phyloP scores from a whole-genome alignment of 2,113 vertebrate species.

The Turnix velox region DNA sequence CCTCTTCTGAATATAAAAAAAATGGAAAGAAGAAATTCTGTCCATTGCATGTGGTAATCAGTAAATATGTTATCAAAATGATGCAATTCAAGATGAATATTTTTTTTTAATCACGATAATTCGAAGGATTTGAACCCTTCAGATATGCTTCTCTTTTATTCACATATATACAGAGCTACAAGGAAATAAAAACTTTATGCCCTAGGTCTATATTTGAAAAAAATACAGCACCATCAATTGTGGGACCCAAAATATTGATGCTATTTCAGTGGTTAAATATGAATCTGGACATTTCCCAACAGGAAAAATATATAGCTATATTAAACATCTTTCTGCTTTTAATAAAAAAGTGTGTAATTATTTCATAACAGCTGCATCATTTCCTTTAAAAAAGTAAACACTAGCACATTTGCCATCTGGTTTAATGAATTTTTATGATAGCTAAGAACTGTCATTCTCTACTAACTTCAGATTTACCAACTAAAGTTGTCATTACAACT shows the following conservation, averaged over 20 bases:
- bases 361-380: slow-evolving; percentile 53
- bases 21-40: background rate
- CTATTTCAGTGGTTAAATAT: background rate
- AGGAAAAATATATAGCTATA: slow-evolving; percentile 38
- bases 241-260: background rate
- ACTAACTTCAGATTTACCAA: slow-evolving; percentile 34
- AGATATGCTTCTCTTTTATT: background rate
- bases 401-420: slow-evolving; percentile 55
- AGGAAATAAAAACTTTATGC: background rate
- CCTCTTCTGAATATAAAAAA: background rate
- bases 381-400: slow-evolving; percentile 58
- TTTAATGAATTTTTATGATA: slow-evolving; percentile 44
- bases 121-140: background rate
- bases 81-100: background rate
- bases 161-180: background rate
- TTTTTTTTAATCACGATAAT: background rate
- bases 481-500: slow-evolving; percentile 12
- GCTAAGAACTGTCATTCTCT: slow-evolving; percentile 37
- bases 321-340: slow-evolving; percentile 27
- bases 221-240: background rate
- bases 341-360: slow-evolving; percentile 51
- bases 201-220: background rate
- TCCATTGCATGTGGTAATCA: background rate
- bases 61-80: background rate
- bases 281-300: background rate